These are phyloP conservation scores for Trachelus troglodyta DNA, from an alignment of 2,888 invertebrate species.

Conservation along the genomic window DNA sequence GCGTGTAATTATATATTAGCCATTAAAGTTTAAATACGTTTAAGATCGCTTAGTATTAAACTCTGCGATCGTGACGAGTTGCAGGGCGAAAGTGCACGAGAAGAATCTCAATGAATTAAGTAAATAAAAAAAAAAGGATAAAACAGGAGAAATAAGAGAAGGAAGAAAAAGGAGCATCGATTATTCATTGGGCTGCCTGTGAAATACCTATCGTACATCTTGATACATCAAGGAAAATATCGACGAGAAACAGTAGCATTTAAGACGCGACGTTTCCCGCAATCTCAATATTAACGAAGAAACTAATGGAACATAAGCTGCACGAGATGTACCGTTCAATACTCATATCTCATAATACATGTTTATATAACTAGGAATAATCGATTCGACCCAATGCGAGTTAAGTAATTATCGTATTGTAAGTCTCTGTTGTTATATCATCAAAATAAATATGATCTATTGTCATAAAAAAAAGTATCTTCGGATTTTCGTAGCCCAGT, in stretches of 20 bases:
- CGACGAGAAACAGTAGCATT: not conserved
- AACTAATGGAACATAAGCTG: slow-evolving; percentile 11
- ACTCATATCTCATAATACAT: slow-evolving; percentile 40
- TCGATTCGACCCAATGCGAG: slow-evolving; percentile 38
- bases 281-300: not conserved
- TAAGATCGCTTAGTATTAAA: not conserved
- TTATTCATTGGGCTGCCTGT: not conserved
- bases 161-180: not conserved
- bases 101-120: not conserved
- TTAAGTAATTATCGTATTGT: slow-evolving; percentile 41
- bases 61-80: not conserved
- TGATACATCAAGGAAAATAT: not conserved
- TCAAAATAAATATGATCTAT: slow-evolving; percentile 36
- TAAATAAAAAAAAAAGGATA: not conserved
- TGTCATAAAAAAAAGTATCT: slow-evolving; percentile 36
- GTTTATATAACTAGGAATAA: slow-evolving; percentile 9
- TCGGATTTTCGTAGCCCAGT: not conserved
- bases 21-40: not conserved
- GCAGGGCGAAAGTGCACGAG: not conserved
- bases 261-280: not conserved
- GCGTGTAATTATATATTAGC: not conserved
- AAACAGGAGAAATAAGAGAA: not conserved
- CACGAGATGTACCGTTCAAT: slow-evolving; percentile 39
- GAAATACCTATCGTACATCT: not conserved
- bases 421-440: slow-evolving; percentile 55